Conservation (phyloP, 2,888 invertebrate species). For the Tachina lurida region DNA sequence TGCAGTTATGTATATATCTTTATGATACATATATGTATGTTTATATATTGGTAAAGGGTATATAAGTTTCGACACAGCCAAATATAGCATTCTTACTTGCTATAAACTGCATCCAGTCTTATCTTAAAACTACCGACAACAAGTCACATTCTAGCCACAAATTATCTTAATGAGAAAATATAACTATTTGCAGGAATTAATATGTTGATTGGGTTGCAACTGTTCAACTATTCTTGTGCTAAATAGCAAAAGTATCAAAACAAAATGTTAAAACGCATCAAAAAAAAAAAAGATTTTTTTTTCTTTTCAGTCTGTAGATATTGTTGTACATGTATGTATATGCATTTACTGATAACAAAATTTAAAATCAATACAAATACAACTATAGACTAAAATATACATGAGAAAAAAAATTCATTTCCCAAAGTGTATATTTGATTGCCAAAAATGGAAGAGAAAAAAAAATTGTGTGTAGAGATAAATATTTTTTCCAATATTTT, state of each 20-base stretch:
- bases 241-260: slow-evolving; percentile 37
- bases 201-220: background rate
- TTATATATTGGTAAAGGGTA: too few relatives aligned
- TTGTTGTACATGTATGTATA: background rate
- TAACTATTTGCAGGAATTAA: background rate
- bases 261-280: slow-evolving; percentile 28
- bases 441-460: slow-evolving; percentile 57
- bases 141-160: too few relatives aligned
- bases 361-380: slow-evolving; percentile 65
- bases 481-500: slow-evolving; percentile 64
- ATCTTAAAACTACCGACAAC: too few relatives aligned
- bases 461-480: slow-evolving; percentile 27
- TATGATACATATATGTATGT: too few relatives aligned
- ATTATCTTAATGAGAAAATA: too few relatives aligned
- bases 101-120: too few relatives aligned
- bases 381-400: background rate
- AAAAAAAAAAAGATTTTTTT: background rate
- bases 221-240: background rate
- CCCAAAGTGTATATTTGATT: slow-evolving; percentile 58
- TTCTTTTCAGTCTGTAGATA: slow-evolving; percentile 17
- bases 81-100: too few relatives aligned
- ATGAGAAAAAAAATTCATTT: slow-evolving; percentile 27
- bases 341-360: slow-evolving; percentile 43
- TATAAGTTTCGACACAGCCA: too few relatives aligned
- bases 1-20: too few relatives aligned